Evolutionary conservation across 2,797 vertebrate species (phyloP), one percentile per base, ranked within the genome.

Genomic region (Diglossa cyanea): DNA sequence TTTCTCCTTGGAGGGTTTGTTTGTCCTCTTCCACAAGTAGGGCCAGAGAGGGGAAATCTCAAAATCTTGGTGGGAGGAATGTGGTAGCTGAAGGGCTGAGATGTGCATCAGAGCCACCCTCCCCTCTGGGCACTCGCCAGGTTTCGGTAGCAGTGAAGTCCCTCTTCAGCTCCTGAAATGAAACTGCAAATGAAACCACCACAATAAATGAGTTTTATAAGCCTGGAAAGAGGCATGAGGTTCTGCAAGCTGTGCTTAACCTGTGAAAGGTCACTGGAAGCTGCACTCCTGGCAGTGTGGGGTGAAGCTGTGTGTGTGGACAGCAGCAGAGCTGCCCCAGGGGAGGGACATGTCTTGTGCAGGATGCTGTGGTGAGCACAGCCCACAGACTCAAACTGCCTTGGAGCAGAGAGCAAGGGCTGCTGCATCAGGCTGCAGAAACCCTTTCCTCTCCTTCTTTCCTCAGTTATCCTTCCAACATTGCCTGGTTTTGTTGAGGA

Each of bases 291-390:
- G 54, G 57, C 50, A 15, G 8, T 28, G 12, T 6, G 26, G 80
- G 53, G 24, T 47, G 40, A 74, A 81, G 58, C 35, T 25, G 1
- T 5, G 19, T 25, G 39, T 13, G 28, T 11, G 47, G 42, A 50
- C 37, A 71, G 12, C 37, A 60, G 17, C 33, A 30, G 15, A 24
- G 71, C 44, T 5, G 17, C 33, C 50, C 33, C 42, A 58, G 31
- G 33, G n/a, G 17, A 73, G 73, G 17, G 61, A 79, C 1, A 0
- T 1, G 7, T 33, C 37, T 54, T 5, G 0, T 54, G 65, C 50
- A 39, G 0, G 1, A 2, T 4, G 6, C 35, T 23, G 31, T 7
- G 17, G 6, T 1, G 5, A 78, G 65, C 4, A 2, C 33, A 83
- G 63, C 57, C 50, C 55, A 21, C 0, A 3, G 55, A 37, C 21